A percentile compares a stretch with the other conserved stretches of the same genome.
phyloP scores from a whole-genome alignment of 2,888 invertebrate genomes.

The Esperia sulphurella region DNA sequence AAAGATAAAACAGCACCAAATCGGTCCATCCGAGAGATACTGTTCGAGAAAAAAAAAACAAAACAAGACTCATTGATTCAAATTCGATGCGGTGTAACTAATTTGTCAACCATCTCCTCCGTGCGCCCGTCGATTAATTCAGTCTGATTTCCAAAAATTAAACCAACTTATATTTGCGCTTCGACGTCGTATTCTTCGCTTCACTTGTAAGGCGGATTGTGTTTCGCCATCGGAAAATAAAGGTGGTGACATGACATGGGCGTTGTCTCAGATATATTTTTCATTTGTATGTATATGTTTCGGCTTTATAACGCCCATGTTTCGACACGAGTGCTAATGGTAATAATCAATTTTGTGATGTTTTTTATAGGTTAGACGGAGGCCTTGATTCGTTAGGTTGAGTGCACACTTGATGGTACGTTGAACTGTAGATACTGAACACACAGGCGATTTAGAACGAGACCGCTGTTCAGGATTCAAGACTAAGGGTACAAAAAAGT shows the following conservation, averaged over 20 bases:
- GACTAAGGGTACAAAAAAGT: too few relatives aligned
- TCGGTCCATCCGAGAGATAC: conserved; percentile 17
- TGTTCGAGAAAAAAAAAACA: conserved; percentile 9
- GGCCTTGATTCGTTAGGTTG: not conserved
- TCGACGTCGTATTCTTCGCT: conserved; percentile 5
- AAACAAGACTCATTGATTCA: conserved; percentile 15
- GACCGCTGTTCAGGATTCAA: too few relatives aligned
- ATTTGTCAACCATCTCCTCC: conserved; percentile 65
- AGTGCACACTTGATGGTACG: not conserved
- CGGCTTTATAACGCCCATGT: conserved; percentile 60
- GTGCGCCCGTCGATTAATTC: conserved; percentile 62
- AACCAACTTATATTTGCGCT: conserved; percentile 14
- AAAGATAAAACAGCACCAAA: conserved; percentile 24
- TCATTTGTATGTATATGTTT: conserved; percentile 58
- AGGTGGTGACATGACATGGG: conserved; percentile 33
- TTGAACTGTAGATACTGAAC: not conserved
- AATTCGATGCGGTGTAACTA: conserved; percentile 65
- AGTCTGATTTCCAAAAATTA: conserved; percentile 53
- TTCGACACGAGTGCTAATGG: conserved; percentile 68
- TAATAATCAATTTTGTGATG: conserved; percentile 60
- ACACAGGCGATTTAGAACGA: too few relatives aligned
- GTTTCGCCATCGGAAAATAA: conserved; percentile 3
- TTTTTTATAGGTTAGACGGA: conserved; percentile 4
- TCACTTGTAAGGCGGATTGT: not conserved
- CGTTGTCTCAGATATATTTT: conserved; percentile 64